Conservation (phyloP, 2,888 invertebrate genomes). For the Platycheirus albimanus region DNA sequence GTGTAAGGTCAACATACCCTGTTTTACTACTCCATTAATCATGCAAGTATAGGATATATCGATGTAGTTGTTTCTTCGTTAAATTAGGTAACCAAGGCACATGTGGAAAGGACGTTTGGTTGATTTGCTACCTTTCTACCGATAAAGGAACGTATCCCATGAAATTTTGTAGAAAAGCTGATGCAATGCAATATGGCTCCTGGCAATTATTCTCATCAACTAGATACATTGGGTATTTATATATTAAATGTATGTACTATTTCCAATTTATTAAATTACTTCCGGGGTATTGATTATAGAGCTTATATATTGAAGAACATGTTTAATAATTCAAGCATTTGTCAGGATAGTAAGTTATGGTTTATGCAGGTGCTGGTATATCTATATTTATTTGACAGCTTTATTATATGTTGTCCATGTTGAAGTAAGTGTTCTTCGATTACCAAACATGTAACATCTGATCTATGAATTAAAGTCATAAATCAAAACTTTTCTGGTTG, state of each 20-base stretch:
- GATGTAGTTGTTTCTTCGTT: background rate
- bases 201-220: conserved; percentile 19
- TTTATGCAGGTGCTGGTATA: background rate
- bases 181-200: background rate
- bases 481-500: no score
- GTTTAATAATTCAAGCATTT: conserved; percentile 22
- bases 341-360: background rate
- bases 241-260: conserved; percentile 17
- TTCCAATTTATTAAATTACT: conserved; percentile 12
- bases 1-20: conserved; percentile 34
- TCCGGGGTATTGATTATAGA: conserved; percentile 10
- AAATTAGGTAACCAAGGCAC: background rate
- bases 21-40: conserved; percentile 48
- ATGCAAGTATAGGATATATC: background rate
- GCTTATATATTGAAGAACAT: conserved; percentile 15
- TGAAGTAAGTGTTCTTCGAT: background rate
- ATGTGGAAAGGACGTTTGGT: background rate
- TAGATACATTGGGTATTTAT: background rate
- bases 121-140: conserved; percentile 10
- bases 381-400: conserved; percentile 1
- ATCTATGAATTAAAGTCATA: conserved; percentile 12
- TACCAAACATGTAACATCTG: background rate
- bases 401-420: background rate
- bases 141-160: background rate
- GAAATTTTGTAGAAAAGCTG: background rate